Percentiles rank a stretch among this genome's conserved stretches.
Conservation (phyloP, 2,113 vertebrate genomes). For the Argyrosomus japonicus region DNA sequence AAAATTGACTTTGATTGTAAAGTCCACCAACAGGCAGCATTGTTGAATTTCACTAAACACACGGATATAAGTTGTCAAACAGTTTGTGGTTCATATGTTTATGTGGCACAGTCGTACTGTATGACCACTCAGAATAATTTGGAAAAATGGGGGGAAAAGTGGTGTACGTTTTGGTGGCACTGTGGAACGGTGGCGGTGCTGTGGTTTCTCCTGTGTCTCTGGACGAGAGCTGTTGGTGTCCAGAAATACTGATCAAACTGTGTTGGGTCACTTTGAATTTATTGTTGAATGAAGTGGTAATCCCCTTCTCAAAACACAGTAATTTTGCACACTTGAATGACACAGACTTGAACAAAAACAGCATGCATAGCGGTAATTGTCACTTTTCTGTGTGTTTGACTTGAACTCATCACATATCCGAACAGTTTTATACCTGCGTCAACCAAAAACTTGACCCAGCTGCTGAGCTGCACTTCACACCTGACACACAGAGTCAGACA, state of each 20-base stretch:
- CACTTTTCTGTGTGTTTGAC: background rate
- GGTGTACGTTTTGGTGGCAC: background rate
- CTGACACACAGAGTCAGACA: background rate
- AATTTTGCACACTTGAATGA: background rate
- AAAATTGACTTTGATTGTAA: constrained; percentile 12
- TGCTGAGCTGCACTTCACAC: background rate
- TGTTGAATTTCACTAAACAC: constrained; percentile 26
- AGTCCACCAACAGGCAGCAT: background rate
- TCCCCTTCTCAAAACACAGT: background rate
- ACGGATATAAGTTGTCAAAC: constrained; percentile 8
- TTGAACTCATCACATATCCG: background rate
- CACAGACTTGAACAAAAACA: constrained; percentile 3
- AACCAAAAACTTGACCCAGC: background rate
- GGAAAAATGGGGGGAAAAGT: constrained; percentile 23
- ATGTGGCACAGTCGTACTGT: constrained; percentile 10
- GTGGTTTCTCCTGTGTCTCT: constrained; percentile 24
- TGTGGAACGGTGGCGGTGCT: background rate
- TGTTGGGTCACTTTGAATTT: background rate
- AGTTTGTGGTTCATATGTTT: constrained; percentile 10
- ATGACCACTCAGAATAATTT: constrained; percentile 15
- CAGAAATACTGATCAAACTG: constrained; percentile 8
- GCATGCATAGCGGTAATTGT: background rate
- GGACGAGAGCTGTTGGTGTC: background rate
- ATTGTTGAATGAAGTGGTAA: background rate
- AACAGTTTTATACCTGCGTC: background rate